Conservation (phyloP, 1,140 invertebrate genomes). For the Liolophura sinensis region DNA sequence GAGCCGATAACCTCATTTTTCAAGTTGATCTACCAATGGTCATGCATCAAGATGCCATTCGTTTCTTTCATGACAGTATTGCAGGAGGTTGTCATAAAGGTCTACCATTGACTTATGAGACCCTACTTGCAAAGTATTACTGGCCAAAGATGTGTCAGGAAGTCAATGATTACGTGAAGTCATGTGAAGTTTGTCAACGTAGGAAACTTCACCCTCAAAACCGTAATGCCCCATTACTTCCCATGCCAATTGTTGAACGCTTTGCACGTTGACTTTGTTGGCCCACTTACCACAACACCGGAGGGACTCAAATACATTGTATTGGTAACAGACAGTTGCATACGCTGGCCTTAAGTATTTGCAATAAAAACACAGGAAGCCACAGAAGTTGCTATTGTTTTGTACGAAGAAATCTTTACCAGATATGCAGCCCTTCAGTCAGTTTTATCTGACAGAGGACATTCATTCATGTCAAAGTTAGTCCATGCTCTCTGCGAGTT, state of each 20-base stretch:
- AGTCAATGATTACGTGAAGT: conserved; percentile 20
- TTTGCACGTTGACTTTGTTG: conserved; percentile 30
- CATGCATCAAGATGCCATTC: conserved; percentile 15
- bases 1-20: conserved; percentile 1
- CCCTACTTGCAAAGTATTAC: conserved; percentile 26
- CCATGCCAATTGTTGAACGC: conserved; percentile 19
- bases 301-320: conserved; percentile 24
- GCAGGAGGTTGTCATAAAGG: conserved; percentile 27
- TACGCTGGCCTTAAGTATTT: conserved; percentile 19
- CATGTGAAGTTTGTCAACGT: conserved; percentile 29
- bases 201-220: conserved; percentile 14
- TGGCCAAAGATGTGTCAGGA: conserved; percentile 27
- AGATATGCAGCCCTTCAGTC: conserved; percentile 16
- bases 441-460: conserved; percentile 22
- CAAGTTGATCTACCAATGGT: conserved; percentile 18
- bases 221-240: conserved; percentile 16
- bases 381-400: conserved; percentile 17
- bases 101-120: conserved; percentile 15
- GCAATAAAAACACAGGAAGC: conserved; percentile 21
- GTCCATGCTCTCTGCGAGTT: conserved; percentile 29
- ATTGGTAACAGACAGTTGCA: conserved; percentile 24
- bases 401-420: conserved; percentile 24
- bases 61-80: conserved; percentile 25
- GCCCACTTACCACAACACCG: conserved; percentile 20
- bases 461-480: conserved; percentile 28